Evolutionary conservation across 1,140 invertebrate species (phyloP), one percentile per base, ranked within the genome.

Genomic region (Dendroctonus ponderosae): DNA sequence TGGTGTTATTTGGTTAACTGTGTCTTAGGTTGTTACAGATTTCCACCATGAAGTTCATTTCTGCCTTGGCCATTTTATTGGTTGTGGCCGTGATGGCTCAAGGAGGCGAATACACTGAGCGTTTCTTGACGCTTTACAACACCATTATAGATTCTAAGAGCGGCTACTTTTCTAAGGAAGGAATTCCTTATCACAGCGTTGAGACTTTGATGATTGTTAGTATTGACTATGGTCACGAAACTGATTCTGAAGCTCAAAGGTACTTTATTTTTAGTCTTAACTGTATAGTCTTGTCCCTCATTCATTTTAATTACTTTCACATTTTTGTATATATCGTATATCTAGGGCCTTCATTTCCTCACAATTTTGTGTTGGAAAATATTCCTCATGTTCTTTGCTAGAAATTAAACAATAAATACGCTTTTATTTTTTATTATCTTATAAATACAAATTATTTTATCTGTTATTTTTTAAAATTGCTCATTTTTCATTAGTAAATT

Each of bases 201-300:
- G 68, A 70, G 59, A 70, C 68, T 9, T 26, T 70, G 8, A 66
- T 66, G 0, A 58, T 70, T 8, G 68, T 62, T 52, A 58, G 14
- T n/a, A 39, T 57, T 12, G 68, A 69, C 39, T 44, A 69, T 40
- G 68, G 68, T 41, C 68, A 70, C 43, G 42, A 66, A 63, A 70
- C 68, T 11, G 63, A 49, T 42, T 70, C 64, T 12, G 68, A 70
- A 66, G 64, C 68, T 40, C 26, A 38, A 59, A 67, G 66, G 52
- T 67, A 67, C 3, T 11, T 11, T 11, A 46, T 11, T 9, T 11
- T 46, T 12, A 44, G 7, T 44, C 43, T n/a, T 44, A 44, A 44
- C 43, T 44, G 7, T 44, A 44, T 44, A 44, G 7, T 7, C n/a
- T 44, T 44, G n/a, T 44, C n/a, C n/a, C n/a, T 7, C 43, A 44